Evolutionary conservation across 2,888 invertebrate genomes (phyloP).

Genomic region (Strigamia transsilvanica): DNA sequence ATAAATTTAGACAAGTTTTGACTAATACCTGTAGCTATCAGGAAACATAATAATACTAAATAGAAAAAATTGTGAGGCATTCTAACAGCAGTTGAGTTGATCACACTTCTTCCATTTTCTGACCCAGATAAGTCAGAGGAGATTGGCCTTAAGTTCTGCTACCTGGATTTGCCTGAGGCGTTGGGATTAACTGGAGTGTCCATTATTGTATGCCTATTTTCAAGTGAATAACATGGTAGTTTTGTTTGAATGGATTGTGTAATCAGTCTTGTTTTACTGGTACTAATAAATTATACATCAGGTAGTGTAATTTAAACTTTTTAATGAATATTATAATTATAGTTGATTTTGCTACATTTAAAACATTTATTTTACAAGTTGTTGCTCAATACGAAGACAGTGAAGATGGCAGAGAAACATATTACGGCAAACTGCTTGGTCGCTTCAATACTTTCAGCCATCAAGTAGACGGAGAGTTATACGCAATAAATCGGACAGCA

Average conservation of each 20-base stretch:
- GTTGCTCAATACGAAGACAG: conserved; percentile 7
- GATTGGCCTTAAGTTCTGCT: neutral
- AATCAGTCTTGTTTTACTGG: neutral
- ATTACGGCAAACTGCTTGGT: conserved; percentile 77
- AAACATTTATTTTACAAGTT: neutral
- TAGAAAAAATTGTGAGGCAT: neutral
- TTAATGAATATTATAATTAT: neutral
- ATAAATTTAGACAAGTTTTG: neutral
- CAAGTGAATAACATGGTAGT: neutral
- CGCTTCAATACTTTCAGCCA: conserved; percentile 90
- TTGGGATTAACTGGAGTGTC: neutral
- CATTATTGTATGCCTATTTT: neutral
- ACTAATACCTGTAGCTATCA: neutral
- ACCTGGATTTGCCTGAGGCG: conserved; percentile 24
- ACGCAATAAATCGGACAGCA: conserved; percentile 86
- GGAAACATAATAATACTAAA: neutral
- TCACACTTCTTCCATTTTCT: conserved; percentile 19
- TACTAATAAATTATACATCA: neutral
- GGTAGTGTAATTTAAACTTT: neutral
- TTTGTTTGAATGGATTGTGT: conserved; percentile 17
- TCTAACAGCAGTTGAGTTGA: neutral
- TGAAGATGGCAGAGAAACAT: conserved; percentile 54
- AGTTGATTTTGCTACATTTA: neutral
- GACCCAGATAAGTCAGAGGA: neutral
- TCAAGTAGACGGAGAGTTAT: conserved; percentile 84